Conservation (phyloP, 2,113 vertebrate genomes). For the Diphyllodes magnificus region DNA sequence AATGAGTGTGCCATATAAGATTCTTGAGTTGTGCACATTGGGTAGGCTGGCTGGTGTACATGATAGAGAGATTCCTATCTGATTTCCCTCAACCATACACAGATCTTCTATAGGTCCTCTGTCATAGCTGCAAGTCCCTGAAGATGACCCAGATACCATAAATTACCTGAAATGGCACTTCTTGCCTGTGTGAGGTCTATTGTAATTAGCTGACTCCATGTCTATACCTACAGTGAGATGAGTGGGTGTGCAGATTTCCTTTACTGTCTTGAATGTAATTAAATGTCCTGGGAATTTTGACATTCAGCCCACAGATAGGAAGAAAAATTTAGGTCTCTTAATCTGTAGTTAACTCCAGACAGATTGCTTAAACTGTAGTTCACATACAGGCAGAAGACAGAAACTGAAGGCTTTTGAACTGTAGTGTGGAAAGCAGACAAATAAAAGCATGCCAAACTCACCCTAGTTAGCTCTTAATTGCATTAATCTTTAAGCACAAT, state of each 20-base stretch:
- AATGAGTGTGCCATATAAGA: not conserved
- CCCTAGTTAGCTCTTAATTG: not conserved
- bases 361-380: not conserved
- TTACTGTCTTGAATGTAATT: not conserved
- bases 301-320: not conserved
- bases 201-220: not conserved
- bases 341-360: not conserved
- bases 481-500: not conserved
- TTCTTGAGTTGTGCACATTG: not conserved
- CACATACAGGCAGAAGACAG: not conserved
- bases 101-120: not conserved
- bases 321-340: not conserved
- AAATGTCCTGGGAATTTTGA: not conserved
- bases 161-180: not conserved
- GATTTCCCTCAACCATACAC: not conserved
- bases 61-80: not conserved
- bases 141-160: not conserved
- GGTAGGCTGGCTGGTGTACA: not conserved
- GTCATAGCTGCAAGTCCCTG: not conserved
- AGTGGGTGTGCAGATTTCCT: not conserved
- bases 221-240: not conserved
- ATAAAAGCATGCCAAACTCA: not conserved
- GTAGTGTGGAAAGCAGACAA: not conserved
- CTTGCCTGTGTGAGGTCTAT: not conserved
- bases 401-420: not conserved